Evolutionary conservation across 2,888 invertebrate genomes (phyloP).

Genomic region (Sphinx pinastri): DNA sequence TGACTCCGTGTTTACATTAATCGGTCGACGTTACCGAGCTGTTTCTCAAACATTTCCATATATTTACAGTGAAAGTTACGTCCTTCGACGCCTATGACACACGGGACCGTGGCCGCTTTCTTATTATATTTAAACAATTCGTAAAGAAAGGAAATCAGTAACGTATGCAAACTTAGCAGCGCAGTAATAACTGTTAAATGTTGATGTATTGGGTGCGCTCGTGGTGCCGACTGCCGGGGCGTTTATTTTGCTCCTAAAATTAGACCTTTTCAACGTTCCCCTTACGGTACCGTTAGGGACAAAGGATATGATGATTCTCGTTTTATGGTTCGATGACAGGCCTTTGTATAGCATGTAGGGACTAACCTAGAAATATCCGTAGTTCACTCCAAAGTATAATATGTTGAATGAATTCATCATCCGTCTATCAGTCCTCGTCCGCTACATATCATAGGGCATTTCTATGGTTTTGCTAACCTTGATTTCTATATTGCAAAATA

Average conservation of each 20-base stretch:
- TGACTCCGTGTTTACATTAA: constrained; percentile 36
- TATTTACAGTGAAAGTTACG: constrained; percentile 17
- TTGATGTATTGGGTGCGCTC: no score
- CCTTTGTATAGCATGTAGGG: neutral
- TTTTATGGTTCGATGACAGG: neutral
- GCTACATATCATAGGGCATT: no score
- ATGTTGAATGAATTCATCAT: neutral
- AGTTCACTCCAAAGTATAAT: neutral
- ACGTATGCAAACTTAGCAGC: neutral
- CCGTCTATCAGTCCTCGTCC: neutral
- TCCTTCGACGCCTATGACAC: neutral
- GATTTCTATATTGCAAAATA: neutral
- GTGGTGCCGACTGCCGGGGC: neutral
- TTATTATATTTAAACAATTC: neutral
- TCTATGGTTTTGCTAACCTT: no score
- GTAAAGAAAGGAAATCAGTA: neutral
- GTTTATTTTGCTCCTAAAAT: constrained; percentile 8
- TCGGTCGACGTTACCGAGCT: constrained; percentile 8
- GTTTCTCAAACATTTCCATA: constrained; percentile 14
- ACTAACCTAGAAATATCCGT: neutral
- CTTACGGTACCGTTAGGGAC: constrained; percentile 12
- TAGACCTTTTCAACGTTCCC: constrained; percentile 13
- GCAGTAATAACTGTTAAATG: constrained; percentile 6
- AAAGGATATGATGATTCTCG: neutral
- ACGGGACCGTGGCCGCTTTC: constrained; percentile 1